A percentile compares a stretch with the other conserved stretches of the same genome.
Conservation (phyloP, 2,113 vertebrate genomes). For the Brachyhypopomus gauderio region DNA sequence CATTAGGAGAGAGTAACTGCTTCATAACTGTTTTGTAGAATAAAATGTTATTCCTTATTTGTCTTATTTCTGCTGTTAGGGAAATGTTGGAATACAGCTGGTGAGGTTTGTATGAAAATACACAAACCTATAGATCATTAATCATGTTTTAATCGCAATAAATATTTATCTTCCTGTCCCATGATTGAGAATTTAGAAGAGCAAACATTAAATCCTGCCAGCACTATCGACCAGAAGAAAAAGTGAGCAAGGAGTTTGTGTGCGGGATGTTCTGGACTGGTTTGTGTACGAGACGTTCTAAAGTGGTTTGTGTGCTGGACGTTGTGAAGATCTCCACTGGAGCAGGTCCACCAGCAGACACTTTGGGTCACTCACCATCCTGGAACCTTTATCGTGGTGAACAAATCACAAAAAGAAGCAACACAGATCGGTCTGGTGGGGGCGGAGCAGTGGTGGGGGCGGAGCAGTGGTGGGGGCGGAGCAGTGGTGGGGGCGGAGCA, state of each 20-base stretch:
- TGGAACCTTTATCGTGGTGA: too few species aligned
- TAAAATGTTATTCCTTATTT: not conserved
- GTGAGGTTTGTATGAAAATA: not conserved
- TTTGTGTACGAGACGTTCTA: too few species aligned
- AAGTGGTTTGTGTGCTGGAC: not conserved
- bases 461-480: too few species aligned
- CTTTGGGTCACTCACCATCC: too few species aligned
- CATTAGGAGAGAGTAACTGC: constrained; percentile 32
- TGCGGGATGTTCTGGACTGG: not conserved
- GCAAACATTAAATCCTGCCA: constrained; percentile 34
- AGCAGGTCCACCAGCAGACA: too few species aligned
- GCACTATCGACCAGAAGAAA: constrained; percentile 11
- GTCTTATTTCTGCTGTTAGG: constrained; percentile 6
- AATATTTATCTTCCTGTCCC: constrained; percentile 32
- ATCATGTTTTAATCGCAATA: constrained; percentile 24
- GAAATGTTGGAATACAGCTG: not conserved
- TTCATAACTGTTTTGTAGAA: constrained; percentile 23
- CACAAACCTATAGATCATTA: constrained; percentile 27
- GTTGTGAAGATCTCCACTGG: too few species aligned
- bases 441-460: too few species aligned
- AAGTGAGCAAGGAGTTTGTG: not conserved
- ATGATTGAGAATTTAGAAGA: constrained; percentile 29
- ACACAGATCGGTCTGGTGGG: too few species aligned
- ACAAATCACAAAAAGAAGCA: too few species aligned
- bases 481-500: too few species aligned